Percentiles rank a stretch among this genome's conserved stretches.
phyloP scores from a whole-genome alignment of 2,797 vertebrate species.

The Ctenopoma kingsleyae region DNA sequence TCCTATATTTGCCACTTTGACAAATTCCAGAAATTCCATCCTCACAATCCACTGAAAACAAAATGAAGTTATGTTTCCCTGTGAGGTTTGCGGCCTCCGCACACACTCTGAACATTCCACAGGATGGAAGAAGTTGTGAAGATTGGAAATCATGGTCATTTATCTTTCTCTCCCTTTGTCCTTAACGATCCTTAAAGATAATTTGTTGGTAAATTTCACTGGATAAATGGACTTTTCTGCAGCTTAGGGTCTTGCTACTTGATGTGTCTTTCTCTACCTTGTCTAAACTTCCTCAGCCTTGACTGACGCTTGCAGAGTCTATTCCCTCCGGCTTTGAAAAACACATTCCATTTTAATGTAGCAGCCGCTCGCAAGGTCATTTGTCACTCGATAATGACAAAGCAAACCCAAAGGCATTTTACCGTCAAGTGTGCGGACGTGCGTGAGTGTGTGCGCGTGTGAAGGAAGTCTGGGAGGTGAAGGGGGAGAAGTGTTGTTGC shows the following conservation, averaged over 20 bases:
- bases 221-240: neutral
- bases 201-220: neutral
- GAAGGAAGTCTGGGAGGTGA: conserved; percentile 37
- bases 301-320: conserved; percentile 54
- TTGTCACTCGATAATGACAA: conserved; percentile 79
- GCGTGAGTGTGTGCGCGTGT: neutral
- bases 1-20: conserved; percentile 5
- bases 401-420: conserved; percentile 68
- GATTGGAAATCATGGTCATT: neutral
- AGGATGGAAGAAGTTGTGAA: conserved; percentile 19
- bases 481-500: neutral
- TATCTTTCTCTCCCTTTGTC: neutral
- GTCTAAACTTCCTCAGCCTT: conserved; percentile 60
- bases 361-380: conserved; percentile 72
- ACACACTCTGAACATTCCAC: conserved; percentile 44
- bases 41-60: conserved; percentile 29
- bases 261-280: conserved; percentile 23
- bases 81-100: conserved; percentile 47
- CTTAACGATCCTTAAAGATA: neutral
- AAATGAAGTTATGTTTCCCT: conserved; percentile 42
- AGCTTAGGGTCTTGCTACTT: neutral
- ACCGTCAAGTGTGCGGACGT: conserved; percentile 37
- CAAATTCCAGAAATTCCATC: conserved; percentile 46
- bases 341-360: conserved; percentile 75
- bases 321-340: conserved; percentile 69